Base-by-base conservation (phyloP, 2,888 invertebrate genomes). In the Rhagonycha lutea region DNA sequence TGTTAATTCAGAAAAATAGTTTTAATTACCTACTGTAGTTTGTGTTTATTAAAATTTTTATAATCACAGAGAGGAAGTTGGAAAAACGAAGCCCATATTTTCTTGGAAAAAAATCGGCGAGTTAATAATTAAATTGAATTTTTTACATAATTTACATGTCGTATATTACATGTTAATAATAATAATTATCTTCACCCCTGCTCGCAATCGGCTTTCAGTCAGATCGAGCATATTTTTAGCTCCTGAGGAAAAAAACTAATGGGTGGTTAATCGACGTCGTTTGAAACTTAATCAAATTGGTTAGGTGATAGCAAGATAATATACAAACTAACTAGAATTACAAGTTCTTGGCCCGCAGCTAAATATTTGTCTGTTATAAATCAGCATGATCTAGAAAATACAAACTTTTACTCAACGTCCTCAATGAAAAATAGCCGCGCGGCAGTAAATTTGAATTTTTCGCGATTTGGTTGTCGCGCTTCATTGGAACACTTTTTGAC, bases 371-470 rank as follows among this genome's bases (percentile, higher is more conserved):
- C 63, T 26, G n/a, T 12, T 14, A 65, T 65, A 14, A 65, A 65
- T 65, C 63, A 65, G 8, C 62, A 18, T n/a, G 63, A 65, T 65
- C 63, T 65, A 62, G 14, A 62, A 62, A 62, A 62, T 62, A 18
- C 23, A 14, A 29, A 61, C 70, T 68, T 28, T 62, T 61, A 61
- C 68, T 72, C 68, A 60, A 61, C 29, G n/a, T 29, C n/a, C 67
- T 14, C 47, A 14, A 18, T 32, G 32, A 32, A 68, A 14, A 68
- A 68, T 18, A 29, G 32, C 32, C 18, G 29, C 18, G 28, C 18
- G 18, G 32, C 12, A 68, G 18, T 68, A 32, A 65, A 65, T 65
- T 47, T 47, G 12, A 47, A 47, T 47, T n/a, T 47, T 47, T 47
- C n/a, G 47, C 47, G n/a, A 7, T 47, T 47, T 47, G 47, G 47